phyloP scores from a whole-genome alignment of 2,888 invertebrate genomes.

The Pardosa pseudoannulata region DNA sequence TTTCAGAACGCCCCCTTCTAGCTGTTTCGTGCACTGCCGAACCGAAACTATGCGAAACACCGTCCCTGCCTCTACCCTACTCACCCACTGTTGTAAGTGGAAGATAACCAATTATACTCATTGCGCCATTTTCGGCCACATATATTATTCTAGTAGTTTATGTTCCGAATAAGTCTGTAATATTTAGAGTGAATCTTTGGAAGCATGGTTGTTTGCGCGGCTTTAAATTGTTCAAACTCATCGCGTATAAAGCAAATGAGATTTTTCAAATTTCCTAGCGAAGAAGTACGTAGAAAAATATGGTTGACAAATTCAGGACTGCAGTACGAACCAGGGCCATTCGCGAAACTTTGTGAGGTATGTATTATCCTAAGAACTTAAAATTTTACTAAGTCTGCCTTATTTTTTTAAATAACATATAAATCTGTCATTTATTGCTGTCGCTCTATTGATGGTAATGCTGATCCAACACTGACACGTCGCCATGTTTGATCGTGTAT shows the following conservation, averaged over 20 bases:
- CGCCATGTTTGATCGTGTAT: slow-evolving; percentile 6
- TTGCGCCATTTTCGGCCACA: slow-evolving; percentile 64
- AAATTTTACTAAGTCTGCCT: too few relatives aligned
- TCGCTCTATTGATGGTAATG: neutral
- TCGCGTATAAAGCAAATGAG: slow-evolving; percentile 56
- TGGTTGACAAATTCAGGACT: slow-evolving; percentile 56
- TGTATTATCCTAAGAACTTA: neutral
- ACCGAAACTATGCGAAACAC: neutral
- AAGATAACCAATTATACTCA: slow-evolving; percentile 5
- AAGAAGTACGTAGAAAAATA: slow-evolving; percentile 47
- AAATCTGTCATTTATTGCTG: too few relatives aligned
- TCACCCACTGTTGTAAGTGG: neutral
- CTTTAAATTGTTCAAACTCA: slow-evolving; percentile 52
- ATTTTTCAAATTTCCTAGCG: slow-evolving; percentile 64
- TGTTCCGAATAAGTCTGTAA: neutral
- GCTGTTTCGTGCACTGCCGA: neutral
- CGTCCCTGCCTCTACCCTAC: neutral
- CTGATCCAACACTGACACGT: neutral
- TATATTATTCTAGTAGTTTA: neutral
- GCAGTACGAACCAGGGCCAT: slow-evolving; percentile 46
- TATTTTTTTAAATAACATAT: too few relatives aligned
- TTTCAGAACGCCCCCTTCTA: neutral
- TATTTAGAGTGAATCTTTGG: neutral
- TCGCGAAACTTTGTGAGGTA: slow-evolving; percentile 60
- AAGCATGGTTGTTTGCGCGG: slow-evolving; percentile 57